phyloP scores from a whole-genome alignment of 2,797 vertebrate species.

The Gymnoscopelus braueri region DNA sequence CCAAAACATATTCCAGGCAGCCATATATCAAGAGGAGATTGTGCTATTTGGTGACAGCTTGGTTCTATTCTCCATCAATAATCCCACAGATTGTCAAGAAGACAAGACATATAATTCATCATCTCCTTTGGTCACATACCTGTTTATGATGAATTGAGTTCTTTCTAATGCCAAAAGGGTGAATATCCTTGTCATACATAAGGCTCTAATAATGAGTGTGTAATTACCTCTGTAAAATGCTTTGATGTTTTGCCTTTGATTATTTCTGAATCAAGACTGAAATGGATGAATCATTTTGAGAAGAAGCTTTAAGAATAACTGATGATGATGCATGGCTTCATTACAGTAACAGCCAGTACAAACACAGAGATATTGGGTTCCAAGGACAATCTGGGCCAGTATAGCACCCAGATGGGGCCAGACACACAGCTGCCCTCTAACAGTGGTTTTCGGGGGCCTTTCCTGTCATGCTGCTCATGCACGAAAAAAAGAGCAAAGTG shows the following conservation, averaged over 20 bases:
- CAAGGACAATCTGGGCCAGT: slow-evolving; percentile 75
- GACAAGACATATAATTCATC: slow-evolving; percentile 68
- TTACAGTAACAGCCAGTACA: slow-evolving; percentile 38
- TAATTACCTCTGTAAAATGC: slow-evolving; percentile 71
- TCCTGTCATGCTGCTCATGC: slow-evolving; percentile 31
- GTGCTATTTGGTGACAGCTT: slow-evolving; percentile 60
- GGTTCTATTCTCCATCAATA: slow-evolving; percentile 71
- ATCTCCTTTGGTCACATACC: slow-evolving; percentile 62
- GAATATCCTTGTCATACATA: slow-evolving; percentile 74
- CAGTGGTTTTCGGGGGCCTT: slow-evolving; percentile 63
- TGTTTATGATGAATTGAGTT: slow-evolving; percentile 75
- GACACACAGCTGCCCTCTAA: slow-evolving; percentile 67
- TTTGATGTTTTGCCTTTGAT: slow-evolving; percentile 75
- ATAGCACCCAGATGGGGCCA: slow-evolving; percentile 76
- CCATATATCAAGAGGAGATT: slow-evolving; percentile 66
- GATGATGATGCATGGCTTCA: slow-evolving; percentile 40
- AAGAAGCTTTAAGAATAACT: slow-evolving; percentile 63
- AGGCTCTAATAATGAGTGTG: slow-evolving; percentile 77
- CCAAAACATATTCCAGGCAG: slow-evolving; percentile 72
- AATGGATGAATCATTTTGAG: slow-evolving; percentile 65
- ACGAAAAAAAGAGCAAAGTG: slow-evolving; percentile 3
- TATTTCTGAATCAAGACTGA: slow-evolving; percentile 60
- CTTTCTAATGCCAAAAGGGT: slow-evolving; percentile 66
- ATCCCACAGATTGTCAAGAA: slow-evolving; percentile 53
- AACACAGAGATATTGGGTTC: slow-evolving; percentile 66